A percentile compares a stretch with the other conserved stretches of the same genome.
These are phyloP conservation scores for Euspilapteryx auroguttella DNA, from an alignment of 2,888 invertebrate genomes.

Conservation along the genomic window DNA sequence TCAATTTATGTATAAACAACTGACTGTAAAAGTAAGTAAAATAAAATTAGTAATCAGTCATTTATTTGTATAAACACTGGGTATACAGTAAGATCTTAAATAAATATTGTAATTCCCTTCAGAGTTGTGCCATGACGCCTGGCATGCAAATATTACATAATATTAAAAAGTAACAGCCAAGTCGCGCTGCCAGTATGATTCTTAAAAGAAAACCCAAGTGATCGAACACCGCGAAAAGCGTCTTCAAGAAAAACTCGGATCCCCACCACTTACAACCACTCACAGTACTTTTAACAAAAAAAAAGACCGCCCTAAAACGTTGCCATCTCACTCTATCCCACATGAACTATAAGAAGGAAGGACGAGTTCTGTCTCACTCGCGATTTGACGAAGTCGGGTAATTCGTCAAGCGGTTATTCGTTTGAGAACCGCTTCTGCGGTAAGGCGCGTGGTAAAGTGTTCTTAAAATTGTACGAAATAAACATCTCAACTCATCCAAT, in stretches of 20 bases:
- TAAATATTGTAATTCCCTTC: no score
- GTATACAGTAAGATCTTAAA: no score
- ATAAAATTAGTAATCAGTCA: no score
- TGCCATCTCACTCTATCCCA: slow-evolving; percentile 19
- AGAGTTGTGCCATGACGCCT: no score
- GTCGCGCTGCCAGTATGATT: slow-evolving; percentile 16
- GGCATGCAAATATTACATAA: no score
- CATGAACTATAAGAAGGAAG: slow-evolving; percentile 3
- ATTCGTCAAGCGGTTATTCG: slow-evolving; percentile 59
- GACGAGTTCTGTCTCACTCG: slow-evolving; percentile 21
- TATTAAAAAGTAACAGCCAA: no score
- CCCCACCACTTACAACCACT: slow-evolving; percentile 58
- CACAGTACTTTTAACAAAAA: slow-evolving; percentile 44
- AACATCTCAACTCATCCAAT: background rate
- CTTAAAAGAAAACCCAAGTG: slow-evolving; percentile 32
- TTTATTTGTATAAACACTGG: no score
- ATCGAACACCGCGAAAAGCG: slow-evolving; percentile 57
- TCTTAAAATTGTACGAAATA: no score
- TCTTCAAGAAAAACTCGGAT: slow-evolving; percentile 60
- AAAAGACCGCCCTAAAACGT: slow-evolving; percentile 33
- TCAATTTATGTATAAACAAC: no score
- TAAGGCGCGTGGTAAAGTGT: slow-evolving; percentile 19
- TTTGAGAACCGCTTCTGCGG: slow-evolving; percentile 54
- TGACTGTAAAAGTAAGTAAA: no score
- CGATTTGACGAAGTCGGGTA: no score